Percentiles rank a stretch among this genome's conserved stretches.
phyloP scores from a whole-genome alignment of 2,888 invertebrate genomes.

The Sthenelais limicola region DNA sequence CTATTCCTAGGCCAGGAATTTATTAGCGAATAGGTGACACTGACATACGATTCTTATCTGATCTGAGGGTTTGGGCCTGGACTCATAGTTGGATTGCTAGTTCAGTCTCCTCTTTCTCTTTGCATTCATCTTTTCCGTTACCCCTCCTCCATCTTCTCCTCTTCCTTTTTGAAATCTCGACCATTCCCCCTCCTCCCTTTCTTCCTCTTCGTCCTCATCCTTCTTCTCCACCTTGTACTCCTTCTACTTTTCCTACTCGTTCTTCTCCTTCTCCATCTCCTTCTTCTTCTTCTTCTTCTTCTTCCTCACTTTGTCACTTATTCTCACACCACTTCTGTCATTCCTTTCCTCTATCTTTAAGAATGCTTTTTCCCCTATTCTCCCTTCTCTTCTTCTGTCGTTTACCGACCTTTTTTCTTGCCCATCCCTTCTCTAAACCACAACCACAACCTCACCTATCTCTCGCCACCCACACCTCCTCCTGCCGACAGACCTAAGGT shows the following conservation, averaged over 20 bases:
- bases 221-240: background rate
- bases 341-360: background rate
- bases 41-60: too few relatives aligned
- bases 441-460: background rate
- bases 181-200: background rate
- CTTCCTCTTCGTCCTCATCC: background rate
- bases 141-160: conserved; percentile 8
- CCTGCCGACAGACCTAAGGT: too few relatives aligned
- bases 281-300: background rate
- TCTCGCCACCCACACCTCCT: background rate
- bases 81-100: too few relatives aligned
- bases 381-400: background rate
- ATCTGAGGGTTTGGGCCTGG: too few relatives aligned
- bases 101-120: background rate
- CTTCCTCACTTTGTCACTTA: background rate
- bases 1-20: too few relatives aligned
- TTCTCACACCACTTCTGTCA: conserved; percentile 1
- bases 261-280: background rate
- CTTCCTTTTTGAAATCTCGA: too few relatives aligned
- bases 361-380: background rate
- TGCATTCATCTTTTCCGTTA: background rate
- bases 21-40: too few relatives aligned
- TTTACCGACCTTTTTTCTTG: background rate
- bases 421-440: background rate
- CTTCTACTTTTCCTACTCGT: background rate